Conservation (phyloP, 2,113 vertebrate species). For the Leucoraja erinaceus region DNA sequence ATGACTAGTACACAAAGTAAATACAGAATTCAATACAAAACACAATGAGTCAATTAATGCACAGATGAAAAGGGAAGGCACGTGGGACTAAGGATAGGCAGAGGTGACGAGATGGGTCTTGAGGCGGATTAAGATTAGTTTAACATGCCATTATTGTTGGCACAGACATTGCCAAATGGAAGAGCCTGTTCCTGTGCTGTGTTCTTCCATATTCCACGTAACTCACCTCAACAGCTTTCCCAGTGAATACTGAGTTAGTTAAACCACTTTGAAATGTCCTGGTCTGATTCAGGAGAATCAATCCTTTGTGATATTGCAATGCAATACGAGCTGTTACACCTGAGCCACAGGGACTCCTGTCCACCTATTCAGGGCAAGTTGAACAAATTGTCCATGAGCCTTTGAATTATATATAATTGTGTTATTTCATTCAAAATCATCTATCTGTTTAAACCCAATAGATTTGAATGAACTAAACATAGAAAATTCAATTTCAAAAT, state of each 20-base stretch:
- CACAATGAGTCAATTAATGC: too few relatives aligned
- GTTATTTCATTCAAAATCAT: neutral
- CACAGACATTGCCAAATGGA: too few relatives aligned
- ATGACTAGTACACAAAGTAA: too few relatives aligned
- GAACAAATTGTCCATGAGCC: neutral
- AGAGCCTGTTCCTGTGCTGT: too few relatives aligned
- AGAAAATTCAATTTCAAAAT: neutral
- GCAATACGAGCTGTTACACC: constrained; percentile 90
- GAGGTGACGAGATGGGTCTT: too few relatives aligned
- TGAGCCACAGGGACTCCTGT: constrained; percentile 84
- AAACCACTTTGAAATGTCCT: constrained; percentile 76
- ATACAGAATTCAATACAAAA: too few relatives aligned
- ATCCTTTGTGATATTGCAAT: constrained; percentile 81
- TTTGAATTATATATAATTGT: neutral
- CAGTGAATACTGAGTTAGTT: constrained; percentile 77
- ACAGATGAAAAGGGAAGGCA: too few relatives aligned
- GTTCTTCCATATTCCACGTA: too few relatives aligned
- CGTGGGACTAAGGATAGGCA: too few relatives aligned
- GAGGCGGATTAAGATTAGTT: too few relatives aligned
- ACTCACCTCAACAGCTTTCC: constrained; percentile 73
- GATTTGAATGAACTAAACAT: neutral
- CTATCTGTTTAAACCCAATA: neutral
- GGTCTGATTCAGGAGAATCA: constrained; percentile 70
- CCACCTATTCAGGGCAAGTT: constrained; percentile 63
- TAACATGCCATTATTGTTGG: too few relatives aligned